These are phyloP conservation scores for Tachina lurida DNA, from an alignment of 2,888 invertebrate species.

Conservation along the genomic window DNA sequence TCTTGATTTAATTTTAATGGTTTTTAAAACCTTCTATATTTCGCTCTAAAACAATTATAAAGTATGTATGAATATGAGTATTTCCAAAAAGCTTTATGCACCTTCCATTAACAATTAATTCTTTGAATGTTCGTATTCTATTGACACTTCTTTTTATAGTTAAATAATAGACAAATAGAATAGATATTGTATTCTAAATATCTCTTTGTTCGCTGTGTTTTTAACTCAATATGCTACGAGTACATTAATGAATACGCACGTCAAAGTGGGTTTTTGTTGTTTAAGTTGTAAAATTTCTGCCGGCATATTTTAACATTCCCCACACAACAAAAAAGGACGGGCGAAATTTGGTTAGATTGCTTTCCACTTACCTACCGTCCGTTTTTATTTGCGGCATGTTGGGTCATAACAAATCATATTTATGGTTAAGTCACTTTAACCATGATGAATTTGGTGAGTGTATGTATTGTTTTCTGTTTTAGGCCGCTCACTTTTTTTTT, in stretches of 20 bases:
- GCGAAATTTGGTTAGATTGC: conserved; percentile 1
- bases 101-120: neutral
- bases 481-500: neutral
- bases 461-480: neutral
- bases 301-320: conserved; percentile 48
- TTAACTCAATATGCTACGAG: conserved; percentile 65
- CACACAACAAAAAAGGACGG: neutral
- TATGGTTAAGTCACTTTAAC: neutral
- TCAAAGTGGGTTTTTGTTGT: conserved; percentile 62
- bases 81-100: neutral
- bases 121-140: neutral
- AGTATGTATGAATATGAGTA: neutral
- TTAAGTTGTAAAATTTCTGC: conserved; percentile 19
- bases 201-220: conserved; percentile 30
- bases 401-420: conserved; percentile 2
- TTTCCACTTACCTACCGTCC: neutral
- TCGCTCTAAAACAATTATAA: no score
- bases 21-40: neutral
- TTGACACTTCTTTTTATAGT: neutral
- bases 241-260: conserved; percentile 79
- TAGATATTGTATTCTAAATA: neutral
- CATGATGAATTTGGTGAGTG: neutral
- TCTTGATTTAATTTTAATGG: neutral
- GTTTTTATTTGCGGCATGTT: neutral
- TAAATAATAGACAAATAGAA: conserved; percentile 15